Base-by-base conservation (phyloP, 2,113 vertebrate genomes). In the Cynopterus brachyotis region DNA sequence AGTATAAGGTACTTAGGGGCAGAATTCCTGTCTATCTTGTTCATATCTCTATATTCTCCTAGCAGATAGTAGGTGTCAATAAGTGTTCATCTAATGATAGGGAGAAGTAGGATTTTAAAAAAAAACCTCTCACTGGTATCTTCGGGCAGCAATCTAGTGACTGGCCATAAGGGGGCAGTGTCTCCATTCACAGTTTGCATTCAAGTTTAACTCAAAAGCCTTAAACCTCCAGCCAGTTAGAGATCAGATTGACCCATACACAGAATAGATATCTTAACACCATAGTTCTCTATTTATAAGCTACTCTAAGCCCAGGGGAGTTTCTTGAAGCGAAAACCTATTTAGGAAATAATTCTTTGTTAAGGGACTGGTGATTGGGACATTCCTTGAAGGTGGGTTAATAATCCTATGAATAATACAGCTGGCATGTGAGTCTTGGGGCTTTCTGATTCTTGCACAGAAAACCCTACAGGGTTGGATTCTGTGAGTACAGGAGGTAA, bases 371-470 rank as follows among this genome's bases (percentile, higher is more conserved):
- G 7, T 50, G 60, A 70, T 80, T n/a, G 47, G 62, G 55, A 91
- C 95, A 60, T 0, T 86, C 35, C 30, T 64, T 67, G 60, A 78
- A 95, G 24, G 2, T 64, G 78, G 89, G 67, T 60, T 96, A 78
- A 70, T 89, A 75, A 94, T 89, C 47, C 42, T 97, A 4, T 91
- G 86, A 72, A 73, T 78, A 72, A 73, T 78, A 32, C 92, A 78
- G 6, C 37, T 92, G 40, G 12, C 62, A 66, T 50, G 95, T 96
- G 78, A 89, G 76, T 97, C 60, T 93, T 55, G 17, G 8, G 53
- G 26, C 12, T 35, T 80, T 86, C 75, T 92, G 45, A 22, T 19
- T 53, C 50, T 62, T 76, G 26, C 42, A 47, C 10, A 62, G 42
- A 50, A 50, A 89, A 87, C 86, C 80, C 45, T 62, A 45, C 64